phyloP scores from a whole-genome alignment of 2,113 vertebrate genomes.

The Podocnemis expansa region DNA sequence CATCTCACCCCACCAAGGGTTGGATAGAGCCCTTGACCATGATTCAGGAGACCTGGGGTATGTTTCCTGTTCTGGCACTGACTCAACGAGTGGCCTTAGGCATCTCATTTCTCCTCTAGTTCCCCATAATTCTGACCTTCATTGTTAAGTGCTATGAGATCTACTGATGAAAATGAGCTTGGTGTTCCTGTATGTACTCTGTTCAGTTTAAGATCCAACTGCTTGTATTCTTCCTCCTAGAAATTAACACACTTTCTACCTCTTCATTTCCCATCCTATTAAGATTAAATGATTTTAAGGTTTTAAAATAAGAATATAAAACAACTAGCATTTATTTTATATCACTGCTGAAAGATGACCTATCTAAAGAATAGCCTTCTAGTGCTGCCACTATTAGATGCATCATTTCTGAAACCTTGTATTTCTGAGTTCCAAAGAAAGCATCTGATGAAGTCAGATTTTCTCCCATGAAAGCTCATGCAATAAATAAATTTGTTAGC shows the following conservation, averaged over 20 bases:
- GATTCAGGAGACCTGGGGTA: neutral
- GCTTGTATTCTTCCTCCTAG: neutral
- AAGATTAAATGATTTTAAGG: neutral
- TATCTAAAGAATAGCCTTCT: neutral
- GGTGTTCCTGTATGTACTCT: neutral
- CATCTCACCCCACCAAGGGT: neutral
- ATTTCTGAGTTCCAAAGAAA: too few relatives aligned
- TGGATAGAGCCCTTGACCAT: neutral
- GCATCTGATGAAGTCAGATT: too few relatives aligned
- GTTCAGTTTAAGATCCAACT: neutral
- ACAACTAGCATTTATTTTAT: neutral
- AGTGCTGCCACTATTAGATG: neutral
- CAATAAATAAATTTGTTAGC: too few relatives aligned
- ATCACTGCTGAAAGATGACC: neutral
- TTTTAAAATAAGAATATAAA: neutral
- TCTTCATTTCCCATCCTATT: neutral
- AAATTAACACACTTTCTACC: neutral
- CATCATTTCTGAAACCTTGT: neutral
- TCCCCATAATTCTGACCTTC: neutral
- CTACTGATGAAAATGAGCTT: neutral
- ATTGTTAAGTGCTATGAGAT: neutral
- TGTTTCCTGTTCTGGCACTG: neutral
- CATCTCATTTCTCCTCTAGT: neutral
- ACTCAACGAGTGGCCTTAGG: neutral
- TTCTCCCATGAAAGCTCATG: too few relatives aligned